Percentiles rank a stretch among this genome's conserved stretches.
These are phyloP conservation scores for Labia minor DNA, from an alignment of 2,888 invertebrate genomes.

Conservation along the genomic window DNA sequence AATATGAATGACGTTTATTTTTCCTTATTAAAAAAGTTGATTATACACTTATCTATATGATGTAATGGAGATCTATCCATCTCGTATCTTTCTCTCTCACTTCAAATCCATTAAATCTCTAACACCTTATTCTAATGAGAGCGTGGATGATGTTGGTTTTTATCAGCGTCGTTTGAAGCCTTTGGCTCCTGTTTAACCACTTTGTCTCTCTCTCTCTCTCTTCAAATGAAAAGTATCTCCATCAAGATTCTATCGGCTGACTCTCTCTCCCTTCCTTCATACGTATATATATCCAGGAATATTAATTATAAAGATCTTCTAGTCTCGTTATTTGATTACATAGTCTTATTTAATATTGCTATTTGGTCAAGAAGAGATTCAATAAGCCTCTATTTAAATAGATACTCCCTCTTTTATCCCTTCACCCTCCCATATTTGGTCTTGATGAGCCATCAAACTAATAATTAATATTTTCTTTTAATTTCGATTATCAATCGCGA, in stretches of 20 bases:
- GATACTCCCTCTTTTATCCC: not conserved
- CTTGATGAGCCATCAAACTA: not conserved
- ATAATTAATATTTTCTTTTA: not conserved
- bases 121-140: conserved; percentile 13
- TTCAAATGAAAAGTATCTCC: not conserved
- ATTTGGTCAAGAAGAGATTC: not conserved
- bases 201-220: no score
- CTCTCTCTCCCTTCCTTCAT: not conserved
- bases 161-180: not conserved
- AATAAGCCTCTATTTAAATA: not conserved
- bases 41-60: no score
- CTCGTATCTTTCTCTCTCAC: no score
- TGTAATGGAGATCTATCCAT: not conserved
- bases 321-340: conserved; percentile 5
- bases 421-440: not conserved
- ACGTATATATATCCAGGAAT: not conserved
- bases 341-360: conserved; percentile 13
- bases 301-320: conserved; percentile 7
- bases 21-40: no score
- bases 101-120: not conserved
- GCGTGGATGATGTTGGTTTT: not conserved
- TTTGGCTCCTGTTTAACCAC: conserved; percentile 1
- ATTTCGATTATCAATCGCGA: not conserved
- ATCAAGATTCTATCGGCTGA: not conserved
- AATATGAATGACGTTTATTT: no score